These are phyloP conservation scores for Drosophila ercepeae DNA, from an alignment of 1,140 invertebrate species.

Conservation along the genomic window DNA sequence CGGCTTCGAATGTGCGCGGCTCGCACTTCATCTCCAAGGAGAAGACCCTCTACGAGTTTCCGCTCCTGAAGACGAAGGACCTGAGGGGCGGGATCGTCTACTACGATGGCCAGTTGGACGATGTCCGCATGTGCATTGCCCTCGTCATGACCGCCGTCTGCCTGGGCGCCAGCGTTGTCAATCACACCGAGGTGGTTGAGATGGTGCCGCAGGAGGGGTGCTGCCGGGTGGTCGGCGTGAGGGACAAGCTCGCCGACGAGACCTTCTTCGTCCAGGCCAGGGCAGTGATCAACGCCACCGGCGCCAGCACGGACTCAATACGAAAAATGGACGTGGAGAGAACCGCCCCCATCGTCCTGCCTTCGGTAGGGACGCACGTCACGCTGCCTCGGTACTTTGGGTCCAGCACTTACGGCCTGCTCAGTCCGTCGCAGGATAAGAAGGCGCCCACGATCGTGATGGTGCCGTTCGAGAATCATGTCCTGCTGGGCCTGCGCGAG, in stretches of 20 bases:
- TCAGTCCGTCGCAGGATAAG: constrained; percentile 19
- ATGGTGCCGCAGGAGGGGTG: constrained; percentile 10
- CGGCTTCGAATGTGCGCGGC: constrained; percentile 43
- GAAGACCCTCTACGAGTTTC: constrained; percentile 49
- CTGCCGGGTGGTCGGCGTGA: constrained; percentile 35
- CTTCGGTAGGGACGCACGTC: constrained; percentile 37
- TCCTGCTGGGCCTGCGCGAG: constrained; percentile 38
- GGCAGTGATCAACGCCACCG: constrained; percentile 60
- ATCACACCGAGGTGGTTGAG: constrained; percentile 36
- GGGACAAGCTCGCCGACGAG: constrained; percentile 20
- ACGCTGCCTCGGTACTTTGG: constrained; percentile 57
- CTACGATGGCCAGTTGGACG: constrained; percentile 64
- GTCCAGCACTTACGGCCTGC: constrained; percentile 44
- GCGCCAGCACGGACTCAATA: constrained; percentile 40
- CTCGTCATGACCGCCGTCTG: constrained; percentile 50
- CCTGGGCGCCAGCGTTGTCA: constrained; percentile 49
- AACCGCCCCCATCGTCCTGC: constrained; percentile 22
- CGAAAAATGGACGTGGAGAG: constrained; percentile 47
- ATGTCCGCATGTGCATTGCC: constrained; percentile 64
- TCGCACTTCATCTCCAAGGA: constrained; percentile 47
- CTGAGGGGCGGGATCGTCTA: constrained; percentile 58
- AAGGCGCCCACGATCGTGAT: constrained; percentile 30
- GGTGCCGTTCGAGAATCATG: constrained; percentile 53
- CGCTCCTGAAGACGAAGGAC: constrained; percentile 36
- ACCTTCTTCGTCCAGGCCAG: constrained; percentile 31